Base-by-base conservation (phyloP, 2,797 vertebrate genomes). In the Australoheros facetus region DNA sequence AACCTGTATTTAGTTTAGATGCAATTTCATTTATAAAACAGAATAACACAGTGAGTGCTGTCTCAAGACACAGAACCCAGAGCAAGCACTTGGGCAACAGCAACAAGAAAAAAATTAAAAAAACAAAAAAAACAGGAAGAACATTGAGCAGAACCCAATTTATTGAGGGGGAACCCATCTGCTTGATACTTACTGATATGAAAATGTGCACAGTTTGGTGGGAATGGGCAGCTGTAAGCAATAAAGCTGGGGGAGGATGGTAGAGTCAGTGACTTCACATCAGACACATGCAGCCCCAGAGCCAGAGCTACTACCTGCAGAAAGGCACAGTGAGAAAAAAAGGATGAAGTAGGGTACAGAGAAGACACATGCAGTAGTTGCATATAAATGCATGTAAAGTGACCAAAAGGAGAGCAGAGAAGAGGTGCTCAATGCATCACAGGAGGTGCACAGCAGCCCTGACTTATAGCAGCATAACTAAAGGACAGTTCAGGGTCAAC, bases 21-120 rank as follows among this genome's bases (percentile, higher is more conserved):
- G 54, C 8, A 42, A 28, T 73, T 56, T 32, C 55, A 55, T 74
- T 69, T 59, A 45, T 73, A 64, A 14, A 28, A 71, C 32, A 54
- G 26, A 2, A 48, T 32, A 56, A 30, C 13, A 45, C 30, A 58
- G 70, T 74, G 71, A 55, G 69, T 55, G 48, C 26, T 45, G 71
- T 58, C 80, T 69, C 56, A 70, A 80, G 42, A 70, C n/a, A 51
- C 59, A 66, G 39, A 57, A 57, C n/a, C 21, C 59, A 66, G 71
- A 80, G 42, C 23, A 32, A 74, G 14, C 30, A 54, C 30, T 57
- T 56, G 73, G 32, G 74, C 21, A 30, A 69, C 23, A 56, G 59
- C 23, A 16, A 30, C 2, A 32, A 34, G 26, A 26, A 9, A 55
- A 56, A 78, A 53, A 42, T 26, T 5, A 28, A 7, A 34, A 42